A percentile compares a stretch with the other conserved stretches of the same genome.
These are phyloP conservation scores for Sabatieria punctata DNA, from an alignment of 2,888 invertebrate species.

Conservation along the genomic window DNA sequence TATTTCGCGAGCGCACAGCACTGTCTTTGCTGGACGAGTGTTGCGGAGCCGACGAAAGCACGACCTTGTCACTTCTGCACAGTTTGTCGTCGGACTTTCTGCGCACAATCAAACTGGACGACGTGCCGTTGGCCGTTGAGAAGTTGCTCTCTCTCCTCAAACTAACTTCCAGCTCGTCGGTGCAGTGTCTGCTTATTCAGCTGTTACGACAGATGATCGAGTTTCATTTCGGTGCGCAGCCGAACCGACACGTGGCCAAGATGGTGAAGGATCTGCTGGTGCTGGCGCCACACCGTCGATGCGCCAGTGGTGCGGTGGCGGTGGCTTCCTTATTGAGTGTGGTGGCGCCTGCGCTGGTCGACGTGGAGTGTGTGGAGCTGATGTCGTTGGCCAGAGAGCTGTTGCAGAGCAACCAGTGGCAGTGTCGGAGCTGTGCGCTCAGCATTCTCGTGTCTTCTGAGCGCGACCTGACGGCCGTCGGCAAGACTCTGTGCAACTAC, in stretches of 20 bases:
- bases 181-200: background rate
- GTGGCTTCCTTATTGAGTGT: background rate
- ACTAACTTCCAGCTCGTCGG: too few species aligned
- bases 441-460: background rate
- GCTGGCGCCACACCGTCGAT: too few species aligned
- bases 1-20: background rate
- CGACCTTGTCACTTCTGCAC: background rate
- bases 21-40: background rate
- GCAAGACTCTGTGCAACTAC: constrained; percentile 60
- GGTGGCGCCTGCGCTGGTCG: background rate
- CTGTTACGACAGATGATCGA: too few species aligned
- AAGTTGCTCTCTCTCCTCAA: background rate
- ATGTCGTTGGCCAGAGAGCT: too few species aligned
- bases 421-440: background rate
- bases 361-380: too few species aligned
- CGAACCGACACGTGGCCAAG: background rate
- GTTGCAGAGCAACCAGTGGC: too few species aligned
- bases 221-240: background rate
- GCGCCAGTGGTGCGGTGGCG: too few species aligned
- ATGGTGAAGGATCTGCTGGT: too few species aligned
- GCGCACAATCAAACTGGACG: too few species aligned
- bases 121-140: background rate
- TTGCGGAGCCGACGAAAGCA: background rate
- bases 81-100: background rate
- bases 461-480: constrained; percentile 14